phyloP scores from a whole-genome alignment of 2,113 vertebrate genomes.

The Podiceps cristatus region DNA sequence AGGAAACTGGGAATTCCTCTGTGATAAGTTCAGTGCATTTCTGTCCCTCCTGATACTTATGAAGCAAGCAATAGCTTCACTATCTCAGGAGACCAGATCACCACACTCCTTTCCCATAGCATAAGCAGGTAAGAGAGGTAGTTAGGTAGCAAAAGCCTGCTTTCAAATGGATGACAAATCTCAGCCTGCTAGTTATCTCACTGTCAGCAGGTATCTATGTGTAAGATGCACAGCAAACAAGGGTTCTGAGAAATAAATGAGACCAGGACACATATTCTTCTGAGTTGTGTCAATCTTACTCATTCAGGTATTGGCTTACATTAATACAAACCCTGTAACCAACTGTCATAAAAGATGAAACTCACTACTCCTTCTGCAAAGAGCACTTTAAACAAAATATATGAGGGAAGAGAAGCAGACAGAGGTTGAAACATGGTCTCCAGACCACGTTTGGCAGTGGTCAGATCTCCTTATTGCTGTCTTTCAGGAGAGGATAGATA shows the following conservation, averaged over 20 bases:
- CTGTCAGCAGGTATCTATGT: neutral
- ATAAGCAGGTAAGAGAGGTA: neutral
- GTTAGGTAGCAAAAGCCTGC: neutral
- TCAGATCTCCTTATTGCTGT: neutral
- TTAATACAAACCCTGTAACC: neutral
- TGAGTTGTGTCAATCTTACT: neutral
- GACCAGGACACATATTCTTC: neutral
- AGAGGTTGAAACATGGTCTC: rapidly evolving
- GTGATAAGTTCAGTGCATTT: neutral
- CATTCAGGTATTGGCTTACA: neutral
- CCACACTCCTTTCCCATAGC: rapidly evolving
- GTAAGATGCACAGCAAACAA: neutral
- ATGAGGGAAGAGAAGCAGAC: neutral
- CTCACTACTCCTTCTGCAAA: neutral
- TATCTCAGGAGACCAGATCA: neutral
- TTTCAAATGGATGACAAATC: neutral
- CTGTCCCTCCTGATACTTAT: neutral
- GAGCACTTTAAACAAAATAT: neutral
- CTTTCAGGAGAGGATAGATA: neutral
- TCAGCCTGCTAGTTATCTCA: neutral
- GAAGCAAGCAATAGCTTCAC: neutral
- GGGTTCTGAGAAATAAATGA: neutral
- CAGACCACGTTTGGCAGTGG: neutral
- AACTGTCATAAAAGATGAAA: neutral
- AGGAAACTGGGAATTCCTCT: neutral